phyloP scores from a whole-genome alignment of 2,113 vertebrate species.

The Melanocharis versteri region DNA sequence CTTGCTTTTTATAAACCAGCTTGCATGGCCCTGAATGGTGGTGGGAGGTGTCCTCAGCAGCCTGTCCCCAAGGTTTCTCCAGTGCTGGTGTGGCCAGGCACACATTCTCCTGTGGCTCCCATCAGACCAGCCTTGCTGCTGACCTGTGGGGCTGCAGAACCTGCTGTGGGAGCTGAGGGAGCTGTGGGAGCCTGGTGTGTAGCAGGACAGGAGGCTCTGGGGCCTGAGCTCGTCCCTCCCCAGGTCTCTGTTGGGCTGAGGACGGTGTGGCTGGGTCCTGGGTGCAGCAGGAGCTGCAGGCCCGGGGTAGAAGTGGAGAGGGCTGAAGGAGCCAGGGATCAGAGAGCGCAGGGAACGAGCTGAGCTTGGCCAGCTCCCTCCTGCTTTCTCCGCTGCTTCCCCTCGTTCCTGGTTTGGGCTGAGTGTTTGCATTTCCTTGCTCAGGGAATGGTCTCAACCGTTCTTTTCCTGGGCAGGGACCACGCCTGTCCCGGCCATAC shows the following conservation, averaged over 20 bases:
- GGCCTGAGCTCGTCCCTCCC: background rate
- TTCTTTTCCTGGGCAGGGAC: background rate
- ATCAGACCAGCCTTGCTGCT: background rate
- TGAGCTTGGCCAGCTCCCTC: background rate
- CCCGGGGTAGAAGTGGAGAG: background rate
- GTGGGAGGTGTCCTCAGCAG: background rate
- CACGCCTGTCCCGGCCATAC: background rate
- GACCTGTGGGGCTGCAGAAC: background rate
- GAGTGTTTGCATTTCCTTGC: rapidly evolving
- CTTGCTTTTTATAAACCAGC: background rate
- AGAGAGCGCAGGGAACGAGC: rapidly evolving
- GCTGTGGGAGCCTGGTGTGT: background rate
- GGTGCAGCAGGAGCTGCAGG: background rate
- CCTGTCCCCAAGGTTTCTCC: background rate
- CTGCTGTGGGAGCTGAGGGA: background rate
- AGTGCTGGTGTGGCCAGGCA: background rate
- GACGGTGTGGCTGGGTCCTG: background rate
- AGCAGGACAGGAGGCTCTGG: background rate
- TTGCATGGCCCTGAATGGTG: background rate
- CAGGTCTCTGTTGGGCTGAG: background rate
- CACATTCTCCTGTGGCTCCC: background rate
- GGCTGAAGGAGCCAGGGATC: background rate
- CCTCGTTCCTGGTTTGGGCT: rapidly evolving
- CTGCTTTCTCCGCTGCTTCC: background rate
- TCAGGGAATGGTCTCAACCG: background rate